phyloP scores from a whole-genome alignment of 2,797 vertebrate genomes.

The Schizopygopsis pylzovi region DNA sequence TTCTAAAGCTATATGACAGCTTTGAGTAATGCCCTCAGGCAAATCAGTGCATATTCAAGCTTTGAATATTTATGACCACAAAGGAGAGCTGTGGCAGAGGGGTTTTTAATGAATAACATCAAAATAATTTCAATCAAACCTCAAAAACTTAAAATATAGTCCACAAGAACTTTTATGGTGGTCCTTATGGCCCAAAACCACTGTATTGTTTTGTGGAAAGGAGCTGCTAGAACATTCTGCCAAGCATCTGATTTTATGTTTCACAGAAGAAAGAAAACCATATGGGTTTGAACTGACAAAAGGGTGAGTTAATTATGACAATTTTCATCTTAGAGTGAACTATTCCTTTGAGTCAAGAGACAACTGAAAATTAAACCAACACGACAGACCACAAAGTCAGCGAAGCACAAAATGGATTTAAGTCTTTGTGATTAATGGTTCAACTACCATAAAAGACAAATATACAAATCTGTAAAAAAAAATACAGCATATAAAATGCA shows the following conservation, averaged over 20 bases:
- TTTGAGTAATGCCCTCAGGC: not conserved
- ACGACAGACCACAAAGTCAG: not conserved
- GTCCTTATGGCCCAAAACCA: not conserved
- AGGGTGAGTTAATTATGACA: not conserved
- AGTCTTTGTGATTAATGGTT: not conserved
- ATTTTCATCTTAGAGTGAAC: not conserved
- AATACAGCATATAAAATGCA: not conserved
- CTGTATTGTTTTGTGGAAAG: not conserved
- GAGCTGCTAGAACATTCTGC: not conserved
- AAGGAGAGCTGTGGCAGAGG: not conserved
- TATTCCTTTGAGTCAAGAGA: not conserved
- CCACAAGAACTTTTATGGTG: not conserved
- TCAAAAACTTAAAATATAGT: not conserved
- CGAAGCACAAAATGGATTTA: not conserved
- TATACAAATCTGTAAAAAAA: slow-evolving; percentile 10
- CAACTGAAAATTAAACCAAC: not conserved
- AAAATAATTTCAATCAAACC: not conserved
- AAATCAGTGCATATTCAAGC: not conserved
- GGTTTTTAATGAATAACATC: not conserved
- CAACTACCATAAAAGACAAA: not conserved
- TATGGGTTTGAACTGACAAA: not conserved
- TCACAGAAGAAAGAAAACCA: not conserved
- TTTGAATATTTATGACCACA: not conserved
- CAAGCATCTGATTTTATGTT: not conserved
- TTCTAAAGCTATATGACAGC: not conserved